These are phyloP conservation scores for Luffia ferchaultella DNA, from an alignment of 2,888 invertebrate genomes.

Conservation along the genomic window DNA sequence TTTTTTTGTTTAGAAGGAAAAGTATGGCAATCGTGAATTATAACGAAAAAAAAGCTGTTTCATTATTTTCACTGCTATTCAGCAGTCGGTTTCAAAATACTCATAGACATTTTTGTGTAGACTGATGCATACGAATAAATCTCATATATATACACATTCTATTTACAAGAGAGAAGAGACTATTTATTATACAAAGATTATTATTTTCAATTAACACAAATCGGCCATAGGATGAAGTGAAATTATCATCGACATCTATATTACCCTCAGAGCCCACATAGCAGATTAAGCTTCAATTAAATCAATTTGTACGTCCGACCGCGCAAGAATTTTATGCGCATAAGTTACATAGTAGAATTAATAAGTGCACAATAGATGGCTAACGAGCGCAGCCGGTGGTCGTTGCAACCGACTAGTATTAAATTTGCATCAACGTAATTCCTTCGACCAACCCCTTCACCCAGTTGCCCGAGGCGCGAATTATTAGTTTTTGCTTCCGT, in stretches of 20 bases:
- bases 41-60: too few relatives aligned
- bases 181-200: too few relatives aligned
- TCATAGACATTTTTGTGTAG: too few relatives aligned
- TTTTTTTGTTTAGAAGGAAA: too few relatives aligned
- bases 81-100: too few relatives aligned
- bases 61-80: too few relatives aligned
- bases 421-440: slow-evolving; percentile 48
- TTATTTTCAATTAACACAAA: slow-evolving; percentile 12
- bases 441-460: not conserved
- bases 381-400: slow-evolving; percentile 44
- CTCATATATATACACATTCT: too few relatives aligned
- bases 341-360: slow-evolving; percentile 59
- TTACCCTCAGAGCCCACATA: slow-evolving; percentile 11
- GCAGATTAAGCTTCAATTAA: slow-evolving; percentile 60
- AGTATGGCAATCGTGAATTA: too few relatives aligned
- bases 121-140: too few relatives aligned
- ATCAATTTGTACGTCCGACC: slow-evolving; percentile 44
- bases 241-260: slow-evolving; percentile 1
- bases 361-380: slow-evolving; percentile 48
- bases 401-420: slow-evolving; percentile 40
- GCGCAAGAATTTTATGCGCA: slow-evolving; percentile 28
- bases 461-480: slow-evolving; percentile 7
- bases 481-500: slow-evolving; percentile 18
- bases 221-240: slow-evolving; percentile 10
- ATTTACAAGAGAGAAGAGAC: too few relatives aligned